A percentile compares a stretch with the other conserved stretches of the same genome.
Evolutionary conservation across 37 sponge, comb jelly and placozoan genomes (phyloP).

Genomic region (Geodia barretti): DNA sequence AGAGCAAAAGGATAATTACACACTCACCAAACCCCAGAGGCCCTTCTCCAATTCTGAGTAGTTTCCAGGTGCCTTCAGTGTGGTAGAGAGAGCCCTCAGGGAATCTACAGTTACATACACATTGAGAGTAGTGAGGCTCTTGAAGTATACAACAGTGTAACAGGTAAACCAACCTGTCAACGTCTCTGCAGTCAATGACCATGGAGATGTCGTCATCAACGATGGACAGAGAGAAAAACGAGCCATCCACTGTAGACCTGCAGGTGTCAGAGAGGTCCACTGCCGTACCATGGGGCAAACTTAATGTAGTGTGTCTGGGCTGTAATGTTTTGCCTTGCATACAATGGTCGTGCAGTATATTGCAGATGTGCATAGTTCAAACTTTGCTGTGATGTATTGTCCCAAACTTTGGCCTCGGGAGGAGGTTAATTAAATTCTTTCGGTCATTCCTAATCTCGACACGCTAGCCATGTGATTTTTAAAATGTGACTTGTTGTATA

Average conservation of each 20-base stretch:
- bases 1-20: neutral
- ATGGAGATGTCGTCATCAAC: constrained; percentile 65
- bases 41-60: constrained; percentile 59
- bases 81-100: constrained; percentile 55
- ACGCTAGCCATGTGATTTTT: no score
- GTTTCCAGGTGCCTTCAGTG: constrained; percentile 41
- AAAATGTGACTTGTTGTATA: no score
- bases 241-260: constrained; percentile 23
- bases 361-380: no score
- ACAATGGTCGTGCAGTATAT: neutral
- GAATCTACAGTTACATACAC: constrained; percentile 29
- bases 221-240: constrained; percentile 57
- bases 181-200: constrained; percentile 49
- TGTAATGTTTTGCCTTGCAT: neutral
- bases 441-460: no score
- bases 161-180: constrained; percentile 24
- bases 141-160: neutral
- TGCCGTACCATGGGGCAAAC: no score
- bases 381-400: no score
- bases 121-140: neutral
- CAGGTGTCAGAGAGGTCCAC: no score
- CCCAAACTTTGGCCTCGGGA: no score
- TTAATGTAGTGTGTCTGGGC: neutral
- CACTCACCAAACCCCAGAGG: constrained; percentile 72
- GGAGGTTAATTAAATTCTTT: no score